Conservation (phyloP, 2,113 vertebrate genomes). For the Oriolus oriolus region DNA sequence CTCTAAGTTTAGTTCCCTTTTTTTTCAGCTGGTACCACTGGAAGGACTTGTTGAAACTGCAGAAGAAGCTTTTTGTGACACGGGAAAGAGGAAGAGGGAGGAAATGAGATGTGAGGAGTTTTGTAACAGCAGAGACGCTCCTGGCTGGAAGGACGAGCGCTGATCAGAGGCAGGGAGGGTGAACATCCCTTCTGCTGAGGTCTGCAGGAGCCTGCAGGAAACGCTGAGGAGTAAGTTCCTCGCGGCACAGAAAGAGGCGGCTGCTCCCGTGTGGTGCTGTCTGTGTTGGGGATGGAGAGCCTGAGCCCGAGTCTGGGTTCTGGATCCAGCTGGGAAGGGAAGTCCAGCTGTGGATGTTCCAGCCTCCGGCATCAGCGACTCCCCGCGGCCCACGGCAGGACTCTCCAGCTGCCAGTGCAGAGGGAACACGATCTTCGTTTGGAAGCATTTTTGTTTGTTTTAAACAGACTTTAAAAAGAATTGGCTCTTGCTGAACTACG, state of each 20-base stretch:
- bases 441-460: neutral
- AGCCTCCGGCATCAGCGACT: neutral
- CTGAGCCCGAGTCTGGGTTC: rapidly evolving
- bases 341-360: neutral
- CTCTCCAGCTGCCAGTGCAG: rapidly evolving
- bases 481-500: neutral
- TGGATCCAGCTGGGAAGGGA: neutral
- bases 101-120: neutral
- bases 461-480: neutral
- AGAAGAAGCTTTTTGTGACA: neutral
- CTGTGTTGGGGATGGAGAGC: neutral
- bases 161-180: neutral
- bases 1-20: neutral
- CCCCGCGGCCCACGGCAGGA: rapidly evolving
- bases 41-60: neutral
- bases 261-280: rapidly evolving
- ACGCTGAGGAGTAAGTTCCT: neutral
- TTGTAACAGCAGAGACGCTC: neutral
- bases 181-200: neutral
- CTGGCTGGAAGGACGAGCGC: neutral
- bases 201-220: neutral
- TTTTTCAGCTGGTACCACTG: neutral
- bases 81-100: neutral
- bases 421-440: rapidly evolving
- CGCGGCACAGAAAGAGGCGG: rapidly evolving